A percentile compares a stretch with the other conserved stretches of the same genome.
phyloP scores from a whole-genome alignment of 2,888 invertebrate genomes.

The Miltochrista miniata region DNA sequence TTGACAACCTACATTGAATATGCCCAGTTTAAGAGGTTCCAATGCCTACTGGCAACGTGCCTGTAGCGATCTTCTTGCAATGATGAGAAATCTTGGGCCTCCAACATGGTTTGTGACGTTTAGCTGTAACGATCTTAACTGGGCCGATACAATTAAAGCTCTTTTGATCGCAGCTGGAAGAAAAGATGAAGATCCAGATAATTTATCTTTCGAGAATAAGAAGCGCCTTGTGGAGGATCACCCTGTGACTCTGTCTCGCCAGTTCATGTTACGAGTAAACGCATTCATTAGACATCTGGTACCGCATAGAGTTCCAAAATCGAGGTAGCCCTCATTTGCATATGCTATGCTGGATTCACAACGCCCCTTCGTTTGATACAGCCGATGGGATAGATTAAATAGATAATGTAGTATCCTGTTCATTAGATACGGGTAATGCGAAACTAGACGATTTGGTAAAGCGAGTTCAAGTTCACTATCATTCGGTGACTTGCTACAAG shows the following conservation, averaged over 20 bases:
- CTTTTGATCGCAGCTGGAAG: neutral
- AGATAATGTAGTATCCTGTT: no score
- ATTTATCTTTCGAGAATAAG: neutral
- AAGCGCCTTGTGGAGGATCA: neutral
- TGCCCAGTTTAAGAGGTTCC: neutral
- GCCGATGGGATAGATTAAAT: no score
- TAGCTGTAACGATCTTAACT: slow-evolving; percentile 3
- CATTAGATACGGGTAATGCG: no score
- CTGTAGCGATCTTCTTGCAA: neutral
- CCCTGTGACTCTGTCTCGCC: neutral
- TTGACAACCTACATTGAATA: no score
- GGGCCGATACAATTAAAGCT: neutral
- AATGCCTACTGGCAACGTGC: neutral
- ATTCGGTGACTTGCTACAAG: no score
- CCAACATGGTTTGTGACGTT: slow-evolving; percentile 1
- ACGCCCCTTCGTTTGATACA: no score
- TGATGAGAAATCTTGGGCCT: slow-evolving; percentile 2
- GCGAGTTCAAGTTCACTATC: no score
- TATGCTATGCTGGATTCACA: no score
- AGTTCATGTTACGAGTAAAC: slow-evolving; percentile 3
- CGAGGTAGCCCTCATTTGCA: no score
- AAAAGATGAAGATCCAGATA: neutral
- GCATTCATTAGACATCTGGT: neutral
- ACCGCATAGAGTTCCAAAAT: no score
- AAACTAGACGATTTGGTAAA: no score